Evolutionary conservation across 2,888 invertebrate species (phyloP).

Genomic region (Piscicola geometra): DNA sequence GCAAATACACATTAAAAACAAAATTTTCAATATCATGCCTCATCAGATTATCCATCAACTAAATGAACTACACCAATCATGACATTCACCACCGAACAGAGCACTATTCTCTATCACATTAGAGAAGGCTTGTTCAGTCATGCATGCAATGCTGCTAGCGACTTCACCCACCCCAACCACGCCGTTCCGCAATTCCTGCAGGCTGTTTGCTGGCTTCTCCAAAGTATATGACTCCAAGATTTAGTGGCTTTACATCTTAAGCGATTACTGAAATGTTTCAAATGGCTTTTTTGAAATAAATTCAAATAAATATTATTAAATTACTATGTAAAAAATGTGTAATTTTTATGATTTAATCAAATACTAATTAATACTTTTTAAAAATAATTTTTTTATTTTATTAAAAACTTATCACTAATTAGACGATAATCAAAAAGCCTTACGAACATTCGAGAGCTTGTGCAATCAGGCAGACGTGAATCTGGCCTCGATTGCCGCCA

Average conservation of each 20-base stretch:
- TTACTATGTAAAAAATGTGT: too few species aligned
- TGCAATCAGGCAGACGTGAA: neutral
- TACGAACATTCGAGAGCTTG: neutral
- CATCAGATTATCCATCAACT: too few species aligned
- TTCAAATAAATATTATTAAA: too few species aligned
- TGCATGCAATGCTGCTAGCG: neutral
- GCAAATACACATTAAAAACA: too few species aligned
- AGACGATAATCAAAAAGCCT: neutral
- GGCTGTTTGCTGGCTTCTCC: neutral
- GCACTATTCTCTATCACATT: neutral
- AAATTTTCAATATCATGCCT: too few species aligned
- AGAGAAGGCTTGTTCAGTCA: slow-evolving; percentile 1
- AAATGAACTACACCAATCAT: too few species aligned
- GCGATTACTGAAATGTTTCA: too few species aligned
- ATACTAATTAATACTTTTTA: too few species aligned
- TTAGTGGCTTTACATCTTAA: too few species aligned
- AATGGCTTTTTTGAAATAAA: too few species aligned
- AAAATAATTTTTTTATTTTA: too few species aligned
- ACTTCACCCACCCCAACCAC: neutral
- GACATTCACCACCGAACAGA: neutral
- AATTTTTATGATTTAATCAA: too few species aligned
- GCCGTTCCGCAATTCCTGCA: neutral
- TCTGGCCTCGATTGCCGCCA: neutral
- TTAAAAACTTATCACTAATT: neutral
- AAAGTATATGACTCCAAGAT: neutral